Conservation (phyloP, 1,140 invertebrate species). For the Drosophila elegans region DNA sequence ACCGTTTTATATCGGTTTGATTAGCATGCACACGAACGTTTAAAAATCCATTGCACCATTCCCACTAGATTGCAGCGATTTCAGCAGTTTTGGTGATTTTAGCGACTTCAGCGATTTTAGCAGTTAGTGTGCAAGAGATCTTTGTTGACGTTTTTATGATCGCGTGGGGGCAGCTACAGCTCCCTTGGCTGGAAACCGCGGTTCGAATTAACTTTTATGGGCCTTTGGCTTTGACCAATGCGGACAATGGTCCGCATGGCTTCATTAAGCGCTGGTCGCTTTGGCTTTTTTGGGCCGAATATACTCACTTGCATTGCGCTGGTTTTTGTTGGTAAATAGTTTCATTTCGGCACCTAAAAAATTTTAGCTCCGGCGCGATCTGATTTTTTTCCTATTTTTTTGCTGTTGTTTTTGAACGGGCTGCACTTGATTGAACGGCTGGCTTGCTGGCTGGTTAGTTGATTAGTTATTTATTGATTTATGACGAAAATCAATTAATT, state of each 20-base stretch:
- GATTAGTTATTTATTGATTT: slow-evolving; percentile 63
- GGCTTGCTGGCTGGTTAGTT: background rate
- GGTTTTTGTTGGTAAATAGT: slow-evolving; percentile 70
- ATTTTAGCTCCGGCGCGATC: slow-evolving; percentile 14
- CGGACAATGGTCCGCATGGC: slow-evolving; percentile 46
- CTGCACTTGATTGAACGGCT: slow-evolving; percentile 22
- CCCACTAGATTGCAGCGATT: slow-evolving; percentile 6
- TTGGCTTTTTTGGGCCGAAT: slow-evolving; percentile 18
- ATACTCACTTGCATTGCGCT: slow-evolving; percentile 79
- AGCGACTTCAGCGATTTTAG: slow-evolving; percentile 23
- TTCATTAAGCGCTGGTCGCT: slow-evolving; percentile 57
- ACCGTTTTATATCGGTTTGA: slow-evolving; percentile 30
- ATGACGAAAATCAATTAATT: slow-evolving; percentile 66
- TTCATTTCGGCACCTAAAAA: slow-evolving; percentile 61
- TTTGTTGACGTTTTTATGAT: slow-evolving; percentile 54
- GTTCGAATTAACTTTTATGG: slow-evolving; percentile 62
- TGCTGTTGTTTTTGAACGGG: background rate
- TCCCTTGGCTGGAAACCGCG: slow-evolving; percentile 55
- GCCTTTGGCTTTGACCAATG: slow-evolving; percentile 43
- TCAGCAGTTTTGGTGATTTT: slow-evolving; percentile 14
- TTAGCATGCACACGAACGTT: slow-evolving; percentile 36
- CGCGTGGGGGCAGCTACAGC: slow-evolving; percentile 42
- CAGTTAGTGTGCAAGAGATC: slow-evolving; percentile 48
- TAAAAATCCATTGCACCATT: slow-evolving; percentile 45
- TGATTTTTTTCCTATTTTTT: slow-evolving; percentile 13